Percentiles rank a stretch among this genome's conserved stretches.
Conservation (phyloP, 1,140 invertebrate genomes). For the Drosophila arizonae region DNA sequence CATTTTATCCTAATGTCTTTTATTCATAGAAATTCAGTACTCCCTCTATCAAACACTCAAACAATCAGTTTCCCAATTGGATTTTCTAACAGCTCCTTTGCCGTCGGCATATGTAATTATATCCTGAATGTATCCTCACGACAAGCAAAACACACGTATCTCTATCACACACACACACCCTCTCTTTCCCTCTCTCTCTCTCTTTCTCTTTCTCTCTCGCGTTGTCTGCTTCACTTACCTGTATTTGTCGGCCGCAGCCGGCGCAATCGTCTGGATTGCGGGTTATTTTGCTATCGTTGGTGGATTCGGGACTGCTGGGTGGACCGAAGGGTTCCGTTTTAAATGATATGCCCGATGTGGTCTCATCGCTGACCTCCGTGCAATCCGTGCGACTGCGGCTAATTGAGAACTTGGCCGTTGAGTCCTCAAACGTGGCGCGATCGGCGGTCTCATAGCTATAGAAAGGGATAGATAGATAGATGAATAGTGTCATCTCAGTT, state of each 20-base stretch:
- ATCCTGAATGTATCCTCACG: not conserved
- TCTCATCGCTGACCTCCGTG: conserved; percentile 76
- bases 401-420: conserved; percentile 74
- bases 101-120: too few species aligned
- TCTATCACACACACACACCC: not conserved
- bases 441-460: conserved; percentile 78
- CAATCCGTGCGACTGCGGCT: conserved; percentile 75
- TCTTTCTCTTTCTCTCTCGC: not conserved
- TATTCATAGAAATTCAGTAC: too few species aligned
- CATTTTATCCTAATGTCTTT: too few species aligned
- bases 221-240: conserved; percentile 49
- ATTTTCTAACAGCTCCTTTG: too few species aligned
- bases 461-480: not conserved
- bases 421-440: conserved; percentile 75
- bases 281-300: conserved; percentile 71
- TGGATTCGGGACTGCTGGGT: conserved; percentile 81
- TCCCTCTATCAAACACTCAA: too few species aligned
- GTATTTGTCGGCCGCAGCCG: conserved; percentile 82
- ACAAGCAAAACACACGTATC: too few species aligned
- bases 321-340: conserved; percentile 82
- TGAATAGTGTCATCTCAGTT: not conserved
- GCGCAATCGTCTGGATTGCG: conserved; percentile 79
- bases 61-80: too few species aligned
- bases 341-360: conserved; percentile 81
- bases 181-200: not conserved